phyloP scores from a whole-genome alignment of 2,113 vertebrate species.

The Pithys albifrons region DNA sequence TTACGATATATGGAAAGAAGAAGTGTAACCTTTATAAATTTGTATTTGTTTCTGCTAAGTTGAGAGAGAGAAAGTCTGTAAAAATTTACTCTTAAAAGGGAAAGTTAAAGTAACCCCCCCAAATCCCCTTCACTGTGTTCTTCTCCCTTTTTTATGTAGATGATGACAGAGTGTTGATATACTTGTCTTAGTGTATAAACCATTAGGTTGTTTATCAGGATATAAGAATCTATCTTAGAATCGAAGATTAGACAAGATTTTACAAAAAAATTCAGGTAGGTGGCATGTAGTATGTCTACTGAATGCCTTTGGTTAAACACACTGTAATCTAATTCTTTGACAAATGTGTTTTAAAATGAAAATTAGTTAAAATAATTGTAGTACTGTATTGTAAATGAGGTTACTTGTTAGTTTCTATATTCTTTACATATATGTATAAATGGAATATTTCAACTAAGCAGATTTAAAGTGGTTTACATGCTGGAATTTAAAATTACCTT shows the following conservation, averaged over 20 bases:
- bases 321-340: not conserved
- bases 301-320: not conserved
- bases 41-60: not conserved
- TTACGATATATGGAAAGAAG: not conserved
- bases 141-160: not conserved
- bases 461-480: not conserved
- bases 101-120: not conserved
- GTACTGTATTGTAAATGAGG: not conserved
- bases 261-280: not conserved
- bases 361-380: not conserved
- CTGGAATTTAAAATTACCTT: not conserved
- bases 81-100: not conserved
- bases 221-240: not conserved
- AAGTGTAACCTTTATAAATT: not conserved
- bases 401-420: not conserved
- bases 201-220: not conserved
- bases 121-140: not conserved
- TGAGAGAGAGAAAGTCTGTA: not conserved
- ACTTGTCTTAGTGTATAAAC: not conserved
- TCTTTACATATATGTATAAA: not conserved
- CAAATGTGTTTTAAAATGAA: not conserved
- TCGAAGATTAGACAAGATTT: not conserved
- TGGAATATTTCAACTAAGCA: not conserved
- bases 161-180: not conserved
- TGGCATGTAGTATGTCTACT: not conserved